phyloP scores from a whole-genome alignment of 2,888 invertebrate species.

The Pachycephus smyrnensis region DNA sequence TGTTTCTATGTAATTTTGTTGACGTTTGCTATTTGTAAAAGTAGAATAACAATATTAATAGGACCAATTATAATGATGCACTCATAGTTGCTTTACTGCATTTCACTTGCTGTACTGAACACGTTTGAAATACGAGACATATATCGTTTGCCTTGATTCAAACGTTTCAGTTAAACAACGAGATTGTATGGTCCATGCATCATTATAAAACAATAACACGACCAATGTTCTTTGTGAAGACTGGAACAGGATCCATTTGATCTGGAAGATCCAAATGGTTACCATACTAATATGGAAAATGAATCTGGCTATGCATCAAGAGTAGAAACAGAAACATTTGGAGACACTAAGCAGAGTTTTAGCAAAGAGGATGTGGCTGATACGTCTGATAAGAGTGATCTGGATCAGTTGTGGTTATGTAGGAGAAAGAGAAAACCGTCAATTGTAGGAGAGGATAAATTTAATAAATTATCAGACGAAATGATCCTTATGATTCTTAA shows the following conservation, averaged over 20 bases:
- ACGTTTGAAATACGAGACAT: not conserved
- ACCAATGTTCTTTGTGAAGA: constrained; percentile 31
- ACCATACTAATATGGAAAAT: constrained; percentile 40
- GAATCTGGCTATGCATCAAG: constrained; percentile 59
- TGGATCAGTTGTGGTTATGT: constrained; percentile 53
- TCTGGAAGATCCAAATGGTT: constrained; percentile 44
- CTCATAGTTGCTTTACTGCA: no score
- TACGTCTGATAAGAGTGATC: constrained; percentile 57
- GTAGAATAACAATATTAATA: not conserved
- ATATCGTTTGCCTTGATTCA: not conserved
- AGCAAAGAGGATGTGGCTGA: constrained; percentile 40
- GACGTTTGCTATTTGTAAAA: not conserved
- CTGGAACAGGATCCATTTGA: constrained; percentile 44
- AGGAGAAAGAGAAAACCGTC: constrained; percentile 62
- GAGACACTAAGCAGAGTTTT: constrained; percentile 49
- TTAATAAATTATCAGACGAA: constrained; percentile 85
- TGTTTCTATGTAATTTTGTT: not conserved
- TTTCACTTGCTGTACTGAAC: not conserved
- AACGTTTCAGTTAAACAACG: not conserved
- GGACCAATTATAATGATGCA: no score
- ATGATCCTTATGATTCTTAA: constrained; percentile 85
- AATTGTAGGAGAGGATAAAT: constrained; percentile 73
- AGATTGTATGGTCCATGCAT: not conserved
- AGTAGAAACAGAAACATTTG: constrained; percentile 49
- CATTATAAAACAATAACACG: not conserved